phyloP scores from a whole-genome alignment of 2,113 vertebrate species.

The Ariopsis seemanni region DNA sequence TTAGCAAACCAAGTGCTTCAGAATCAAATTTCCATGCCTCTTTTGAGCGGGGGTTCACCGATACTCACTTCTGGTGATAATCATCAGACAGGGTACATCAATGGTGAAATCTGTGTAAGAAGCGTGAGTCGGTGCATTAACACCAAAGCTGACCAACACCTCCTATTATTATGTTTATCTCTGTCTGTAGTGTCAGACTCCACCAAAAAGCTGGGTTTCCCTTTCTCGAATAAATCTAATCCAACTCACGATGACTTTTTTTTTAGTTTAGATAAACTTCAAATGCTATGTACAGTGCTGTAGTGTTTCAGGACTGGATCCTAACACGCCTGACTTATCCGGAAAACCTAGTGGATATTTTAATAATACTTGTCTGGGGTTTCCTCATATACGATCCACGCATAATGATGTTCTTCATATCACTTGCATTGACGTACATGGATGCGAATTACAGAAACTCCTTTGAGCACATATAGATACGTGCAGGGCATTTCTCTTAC shows the following conservation, averaged over 20 bases:
- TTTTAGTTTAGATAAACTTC: neutral
- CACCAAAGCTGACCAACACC: neutral
- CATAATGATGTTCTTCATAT: neutral
- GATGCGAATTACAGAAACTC: neutral
- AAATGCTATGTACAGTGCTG: neutral
- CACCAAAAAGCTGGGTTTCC: neutral
- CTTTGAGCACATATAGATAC: neutral
- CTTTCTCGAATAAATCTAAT: neutral
- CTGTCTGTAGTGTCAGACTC: neutral
- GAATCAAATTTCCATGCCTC: slow-evolving; percentile 1
- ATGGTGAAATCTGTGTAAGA: slow-evolving; percentile 33
- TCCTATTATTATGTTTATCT: slow-evolving; percentile 6
- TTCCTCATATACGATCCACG: neutral
- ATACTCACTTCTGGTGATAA: slow-evolving; percentile 48
- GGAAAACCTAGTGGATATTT: neutral
- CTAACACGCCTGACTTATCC: neutral
- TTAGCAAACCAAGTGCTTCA: neutral
- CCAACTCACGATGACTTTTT: neutral
- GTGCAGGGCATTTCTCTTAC: neutral
- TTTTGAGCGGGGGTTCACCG: slow-evolving; percentile 45
- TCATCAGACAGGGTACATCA: slow-evolving; percentile 36
- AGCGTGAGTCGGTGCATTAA: slow-evolving; percentile 12
- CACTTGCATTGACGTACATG: too few species aligned
- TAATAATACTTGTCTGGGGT: neutral
- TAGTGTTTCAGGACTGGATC: neutral